These are phyloP conservation scores for Acleris cristana DNA, from an alignment of 2,888 invertebrate species.

Conservation along the genomic window DNA sequence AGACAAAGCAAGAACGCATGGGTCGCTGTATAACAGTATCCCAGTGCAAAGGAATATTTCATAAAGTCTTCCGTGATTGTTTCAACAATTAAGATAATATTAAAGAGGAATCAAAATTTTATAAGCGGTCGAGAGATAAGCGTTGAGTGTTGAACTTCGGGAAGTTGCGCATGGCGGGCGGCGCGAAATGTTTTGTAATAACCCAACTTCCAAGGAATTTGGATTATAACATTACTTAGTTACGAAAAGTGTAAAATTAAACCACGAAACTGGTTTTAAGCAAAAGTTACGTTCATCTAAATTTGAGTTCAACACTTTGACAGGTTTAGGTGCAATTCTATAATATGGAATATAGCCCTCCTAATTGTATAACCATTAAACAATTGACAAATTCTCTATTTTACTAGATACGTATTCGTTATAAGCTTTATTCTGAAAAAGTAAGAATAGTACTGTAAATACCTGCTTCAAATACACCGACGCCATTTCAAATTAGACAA, in stretches of 20 bases:
- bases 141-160: conserved; percentile 76
- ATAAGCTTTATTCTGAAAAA: not conserved
- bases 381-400: no score
- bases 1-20: not conserved
- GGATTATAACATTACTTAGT: conserved; percentile 52
- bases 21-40: conserved; percentile 5
- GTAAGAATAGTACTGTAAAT: not conserved
- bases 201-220: conserved; percentile 52
- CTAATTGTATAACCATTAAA: no score
- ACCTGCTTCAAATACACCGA: not conserved
- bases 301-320: conserved; percentile 10
- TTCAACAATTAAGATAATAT: conserved; percentile 78
- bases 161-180: conserved; percentile 62
- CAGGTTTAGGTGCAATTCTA: not conserved
- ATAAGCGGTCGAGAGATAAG: conserved; percentile 78
- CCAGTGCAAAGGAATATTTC: conserved; percentile 60
- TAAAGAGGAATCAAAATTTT: conserved; percentile 80
- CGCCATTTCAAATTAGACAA: conserved; percentile 11
- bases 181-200: conserved; percentile 55
- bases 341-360: no score
- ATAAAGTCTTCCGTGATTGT: conserved; percentile 72
- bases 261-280: conserved; percentile 35
- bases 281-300: not conserved
- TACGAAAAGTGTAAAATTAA: conserved; percentile 46
- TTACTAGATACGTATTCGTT: no score